phyloP scores from a whole-genome alignment of 2,113 vertebrate species.

The Charina bottae region DNA sequence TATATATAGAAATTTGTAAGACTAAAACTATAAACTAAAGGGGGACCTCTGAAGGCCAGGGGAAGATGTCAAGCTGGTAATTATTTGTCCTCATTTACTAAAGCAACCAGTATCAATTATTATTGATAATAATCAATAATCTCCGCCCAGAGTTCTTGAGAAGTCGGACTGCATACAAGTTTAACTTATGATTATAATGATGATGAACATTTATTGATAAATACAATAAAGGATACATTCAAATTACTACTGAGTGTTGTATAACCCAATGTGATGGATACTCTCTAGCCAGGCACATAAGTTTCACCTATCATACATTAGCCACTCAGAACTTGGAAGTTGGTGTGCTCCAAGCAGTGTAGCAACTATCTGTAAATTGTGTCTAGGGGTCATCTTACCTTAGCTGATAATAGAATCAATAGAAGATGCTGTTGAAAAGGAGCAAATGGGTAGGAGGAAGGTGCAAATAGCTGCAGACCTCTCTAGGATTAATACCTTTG shows the following conservation, averaged over 20 bases:
- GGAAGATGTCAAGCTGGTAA: conserved; percentile 33
- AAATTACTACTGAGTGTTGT: not conserved
- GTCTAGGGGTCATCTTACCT: no score
- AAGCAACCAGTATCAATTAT: not conserved
- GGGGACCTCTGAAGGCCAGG: no score
- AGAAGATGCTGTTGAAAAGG: no score
- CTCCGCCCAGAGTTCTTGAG: no score
- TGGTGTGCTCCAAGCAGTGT: not conserved
- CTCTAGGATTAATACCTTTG: no score
- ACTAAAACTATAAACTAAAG: no score
- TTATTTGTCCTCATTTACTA: not conserved
- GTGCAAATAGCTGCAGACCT: no score
- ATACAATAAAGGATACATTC: not conserved
- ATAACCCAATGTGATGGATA: not conserved
- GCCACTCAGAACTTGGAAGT: not conserved
- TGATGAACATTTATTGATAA: not conserved
- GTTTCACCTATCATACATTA: not conserved
- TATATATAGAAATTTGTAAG: no score
- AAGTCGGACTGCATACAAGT: no score
- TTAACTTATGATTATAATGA: no score
- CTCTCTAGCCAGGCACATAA: not conserved
- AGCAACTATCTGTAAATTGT: not conserved
- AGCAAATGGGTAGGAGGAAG: no score
- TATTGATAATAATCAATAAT: not conserved
- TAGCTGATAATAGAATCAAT: no score